Percentiles rank a stretch among this genome's conserved stretches.
Evolutionary conservation across 30 jellyfish, hydroid and myxozoan genomes (phyloP).

Genomic region (Pseudorhiza aurosa): DNA sequence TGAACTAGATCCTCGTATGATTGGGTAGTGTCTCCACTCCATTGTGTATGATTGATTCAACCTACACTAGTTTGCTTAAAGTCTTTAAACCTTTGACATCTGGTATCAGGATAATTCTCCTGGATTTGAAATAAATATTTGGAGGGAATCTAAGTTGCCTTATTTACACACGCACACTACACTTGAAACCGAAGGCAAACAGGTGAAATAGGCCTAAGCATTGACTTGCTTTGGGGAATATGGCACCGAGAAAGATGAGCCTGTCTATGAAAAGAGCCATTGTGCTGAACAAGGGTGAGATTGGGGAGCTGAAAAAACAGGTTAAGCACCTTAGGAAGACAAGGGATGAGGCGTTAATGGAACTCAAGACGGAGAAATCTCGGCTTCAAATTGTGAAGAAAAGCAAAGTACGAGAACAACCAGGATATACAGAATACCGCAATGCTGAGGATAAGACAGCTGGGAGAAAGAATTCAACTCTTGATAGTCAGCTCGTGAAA

Average conservation of each 20-base stretch:
- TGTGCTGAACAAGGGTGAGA: constrained; percentile 29
- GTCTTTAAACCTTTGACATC: constrained; percentile 18
- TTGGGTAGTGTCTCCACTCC: background rate
- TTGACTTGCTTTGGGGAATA: background rate
- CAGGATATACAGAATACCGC: background rate
- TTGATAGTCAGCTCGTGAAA: background rate
- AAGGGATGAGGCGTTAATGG: constrained; percentile 59
- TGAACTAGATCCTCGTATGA: background rate
- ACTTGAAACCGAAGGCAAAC: background rate
- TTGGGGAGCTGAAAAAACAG: constrained; percentile 20
- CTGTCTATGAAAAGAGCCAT: constrained; percentile 39
- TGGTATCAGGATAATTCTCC: background rate
- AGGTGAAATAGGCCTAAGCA: background rate
- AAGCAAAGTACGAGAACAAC: constrained; percentile 1
- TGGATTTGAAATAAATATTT: constrained; percentile 17
- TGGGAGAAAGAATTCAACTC: background rate
- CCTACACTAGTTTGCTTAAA: constrained; percentile 16
- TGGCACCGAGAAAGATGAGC: constrained; percentile 37
- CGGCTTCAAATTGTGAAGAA: constrained; percentile 9
- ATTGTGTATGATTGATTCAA: background rate
- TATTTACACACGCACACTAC: background rate
- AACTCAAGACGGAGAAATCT: constrained; percentile 32
- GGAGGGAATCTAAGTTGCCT: background rate
- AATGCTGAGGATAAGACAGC: background rate
- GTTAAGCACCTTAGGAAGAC: constrained; percentile 29